These are phyloP conservation scores for Nasonovia ribisnigri DNA, from an alignment of 2,888 invertebrate genomes.

Conservation along the genomic window DNA sequence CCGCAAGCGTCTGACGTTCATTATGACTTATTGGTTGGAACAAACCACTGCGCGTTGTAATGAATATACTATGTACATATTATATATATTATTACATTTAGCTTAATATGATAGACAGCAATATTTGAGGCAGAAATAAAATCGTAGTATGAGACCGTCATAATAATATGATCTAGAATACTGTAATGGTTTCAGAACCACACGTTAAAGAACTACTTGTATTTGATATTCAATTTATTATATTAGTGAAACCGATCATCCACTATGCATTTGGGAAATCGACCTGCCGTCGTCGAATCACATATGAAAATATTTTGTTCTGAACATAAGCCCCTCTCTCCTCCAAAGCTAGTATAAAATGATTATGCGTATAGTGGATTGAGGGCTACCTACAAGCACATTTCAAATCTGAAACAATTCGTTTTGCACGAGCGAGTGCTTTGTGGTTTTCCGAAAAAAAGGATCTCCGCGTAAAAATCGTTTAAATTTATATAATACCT, in stretches of 20 bases:
- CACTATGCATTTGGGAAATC: neutral
- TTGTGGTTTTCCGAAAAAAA: neutral
- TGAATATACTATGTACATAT: neutral
- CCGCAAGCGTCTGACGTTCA: neutral
- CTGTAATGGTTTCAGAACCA: neutral
- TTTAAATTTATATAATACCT: neutral
- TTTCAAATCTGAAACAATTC: neutral
- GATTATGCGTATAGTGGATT: neutral
- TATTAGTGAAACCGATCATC: neutral
- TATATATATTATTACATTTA: neutral
- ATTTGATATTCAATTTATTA: neutral
- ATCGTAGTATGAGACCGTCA: neutral
- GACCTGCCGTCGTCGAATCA: neutral
- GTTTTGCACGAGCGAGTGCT: neutral
- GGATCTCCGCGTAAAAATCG: neutral
- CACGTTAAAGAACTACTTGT: neutral
- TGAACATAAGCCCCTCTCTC: neutral
- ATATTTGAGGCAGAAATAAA: neutral
- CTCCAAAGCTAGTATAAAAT: neutral
- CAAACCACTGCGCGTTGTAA: neutral
- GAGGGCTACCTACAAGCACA: neutral
- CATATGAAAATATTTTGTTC: neutral
- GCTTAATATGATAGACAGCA: neutral
- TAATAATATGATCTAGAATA: neutral
- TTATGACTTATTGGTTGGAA: neutral